A percentile compares a stretch with the other conserved stretches of the same genome.
Evolutionary conservation across 2,113 vertebrate species (phyloP).

Genomic region (Leucosticte australis): DNA sequence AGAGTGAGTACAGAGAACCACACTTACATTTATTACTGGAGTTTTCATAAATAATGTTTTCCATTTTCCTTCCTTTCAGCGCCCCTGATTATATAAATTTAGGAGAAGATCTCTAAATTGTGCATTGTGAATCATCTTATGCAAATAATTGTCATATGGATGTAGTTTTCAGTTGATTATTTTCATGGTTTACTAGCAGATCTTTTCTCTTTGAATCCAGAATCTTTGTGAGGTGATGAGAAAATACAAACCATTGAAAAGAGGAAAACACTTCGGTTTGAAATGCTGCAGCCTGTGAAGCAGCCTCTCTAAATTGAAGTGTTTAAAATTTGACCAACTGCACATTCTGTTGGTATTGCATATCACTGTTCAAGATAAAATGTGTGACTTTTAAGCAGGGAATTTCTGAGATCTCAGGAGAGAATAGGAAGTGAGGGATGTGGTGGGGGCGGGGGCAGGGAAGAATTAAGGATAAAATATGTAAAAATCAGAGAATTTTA

Average conservation of each 20-base stretch:
- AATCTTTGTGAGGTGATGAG: not conserved
- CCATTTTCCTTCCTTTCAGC: not conserved
- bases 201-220: not conserved
- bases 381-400: not conserved
- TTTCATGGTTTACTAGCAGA: not conserved
- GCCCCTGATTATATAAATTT: not conserved
- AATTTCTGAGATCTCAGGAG: not conserved
- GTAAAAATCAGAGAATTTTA: not conserved
- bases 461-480: not conserved
- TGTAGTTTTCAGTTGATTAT: not conserved
- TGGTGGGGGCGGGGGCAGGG: accelerated
- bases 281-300: not conserved
- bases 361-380: not conserved
- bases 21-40: not conserved
- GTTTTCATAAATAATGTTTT: not conserved
- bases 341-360: not conserved
- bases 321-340: not conserved
- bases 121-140: not conserved
- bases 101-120: not conserved
- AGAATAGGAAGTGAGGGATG: not conserved
- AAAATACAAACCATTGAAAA: not conserved
- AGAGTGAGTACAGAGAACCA: not conserved
- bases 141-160: not conserved
- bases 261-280: not conserved
- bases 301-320: not conserved